phyloP scores from a whole-genome alignment of 2,888 invertebrate genomes.

The Nowickia ferox region DNA sequence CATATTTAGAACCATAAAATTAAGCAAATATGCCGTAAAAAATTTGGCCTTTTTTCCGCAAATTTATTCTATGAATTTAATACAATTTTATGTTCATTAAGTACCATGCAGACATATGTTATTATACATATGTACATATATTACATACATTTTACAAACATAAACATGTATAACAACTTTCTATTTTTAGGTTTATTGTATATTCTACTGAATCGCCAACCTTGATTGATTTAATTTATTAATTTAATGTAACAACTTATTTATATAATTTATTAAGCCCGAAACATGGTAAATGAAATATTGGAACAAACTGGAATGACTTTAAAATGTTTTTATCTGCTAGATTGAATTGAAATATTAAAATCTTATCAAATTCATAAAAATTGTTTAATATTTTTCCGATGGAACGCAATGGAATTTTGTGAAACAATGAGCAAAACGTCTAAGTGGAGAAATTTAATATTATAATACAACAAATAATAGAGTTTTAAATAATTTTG shows the following conservation, averaged over 20 bases:
- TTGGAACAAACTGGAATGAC: not conserved
- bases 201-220: not conserved
- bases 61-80: constrained; percentile 41
- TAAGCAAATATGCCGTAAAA: constrained; percentile 46
- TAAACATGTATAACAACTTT: constrained; percentile 36
- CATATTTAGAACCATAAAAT: constrained; percentile 38
- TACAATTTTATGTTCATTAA: constrained; percentile 30
- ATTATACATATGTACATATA: not conserved
- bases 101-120: not conserved
- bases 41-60: not conserved
- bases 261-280: not conserved
- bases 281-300: not conserved
- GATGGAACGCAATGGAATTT: too few relatives aligned
- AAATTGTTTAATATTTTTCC: too few relatives aligned
- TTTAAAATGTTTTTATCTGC: not conserved
- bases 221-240: not conserved
- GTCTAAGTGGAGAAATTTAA: too few relatives aligned
- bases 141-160: not conserved
- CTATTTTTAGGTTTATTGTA: not conserved
- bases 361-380: too few relatives aligned
- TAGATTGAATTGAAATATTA: too few relatives aligned
- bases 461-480: too few relatives aligned
- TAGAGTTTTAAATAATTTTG: too few relatives aligned
- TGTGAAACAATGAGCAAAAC: too few relatives aligned
- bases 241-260: not conserved